phyloP scores from a whole-genome alignment of 2,797 vertebrate genomes.

The Lithobates sylvaticus region DNA sequence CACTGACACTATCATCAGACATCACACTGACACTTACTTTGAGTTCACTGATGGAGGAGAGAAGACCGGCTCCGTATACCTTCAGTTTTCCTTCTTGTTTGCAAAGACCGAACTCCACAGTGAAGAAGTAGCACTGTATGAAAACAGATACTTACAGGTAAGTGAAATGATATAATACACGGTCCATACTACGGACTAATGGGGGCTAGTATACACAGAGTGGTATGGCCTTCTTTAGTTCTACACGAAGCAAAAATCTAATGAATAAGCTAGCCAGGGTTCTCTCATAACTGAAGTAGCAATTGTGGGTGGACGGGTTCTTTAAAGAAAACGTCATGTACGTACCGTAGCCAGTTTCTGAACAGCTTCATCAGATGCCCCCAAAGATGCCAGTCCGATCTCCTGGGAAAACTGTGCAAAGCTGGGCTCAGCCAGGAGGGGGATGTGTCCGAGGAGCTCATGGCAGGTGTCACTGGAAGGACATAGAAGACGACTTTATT shows the following conservation, averaged over 20 bases:
- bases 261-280: background rate
- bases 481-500: slow-evolving; percentile 1
- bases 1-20: no score
- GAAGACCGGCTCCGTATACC: slow-evolving; percentile 94
- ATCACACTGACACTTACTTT: slow-evolving; percentile 71
- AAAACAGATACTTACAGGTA: slow-evolving; percentile 5
- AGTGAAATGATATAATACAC: background rate
- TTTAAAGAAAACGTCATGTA: background rate
- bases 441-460: slow-evolving; percentile 92
- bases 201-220: no score
- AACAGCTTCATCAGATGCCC: slow-evolving; percentile 91
- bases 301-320: no score
- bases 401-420: slow-evolving; percentile 97
- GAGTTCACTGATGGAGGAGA: slow-evolving; percentile 96
- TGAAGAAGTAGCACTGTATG: slow-evolving; percentile 96
- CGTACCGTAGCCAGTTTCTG: slow-evolving; percentile 93
- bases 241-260: no score
- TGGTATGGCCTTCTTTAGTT: no score
- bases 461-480: slow-evolving; percentile 91
- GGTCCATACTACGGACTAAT: no score
- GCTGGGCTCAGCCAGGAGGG: slow-evolving; percentile 92
- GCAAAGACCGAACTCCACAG: slow-evolving; percentile 97
- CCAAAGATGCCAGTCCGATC: slow-evolving; percentile 92
- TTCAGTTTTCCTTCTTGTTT: slow-evolving; percentile 94
- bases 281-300: background rate